Conservation (phyloP, 2,888 invertebrate species). For the Erebia palarica region DNA sequence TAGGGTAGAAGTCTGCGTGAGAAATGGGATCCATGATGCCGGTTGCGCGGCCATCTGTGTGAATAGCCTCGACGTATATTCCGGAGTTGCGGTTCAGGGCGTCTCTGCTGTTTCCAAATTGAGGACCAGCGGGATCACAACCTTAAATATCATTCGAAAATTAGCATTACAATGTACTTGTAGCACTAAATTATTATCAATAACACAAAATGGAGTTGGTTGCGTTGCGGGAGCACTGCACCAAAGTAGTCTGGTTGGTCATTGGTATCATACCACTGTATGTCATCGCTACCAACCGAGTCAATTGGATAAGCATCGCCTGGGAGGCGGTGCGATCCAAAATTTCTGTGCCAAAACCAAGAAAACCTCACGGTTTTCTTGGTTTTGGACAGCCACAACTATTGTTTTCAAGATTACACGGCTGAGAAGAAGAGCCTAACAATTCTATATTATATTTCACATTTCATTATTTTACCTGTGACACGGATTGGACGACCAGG, state of each 20-base stretch:
- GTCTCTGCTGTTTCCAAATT: slow-evolving; percentile 48
- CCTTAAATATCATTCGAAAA: slow-evolving; percentile 42
- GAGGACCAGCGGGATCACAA: slow-evolving; percentile 58
- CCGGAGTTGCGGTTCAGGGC: slow-evolving; percentile 48
- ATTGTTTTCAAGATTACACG: too few relatives aligned
- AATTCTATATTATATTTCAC: neutral
- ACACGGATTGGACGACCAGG: slow-evolving; percentile 53
- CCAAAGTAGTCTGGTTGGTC: too few relatives aligned
- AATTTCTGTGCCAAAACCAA: too few relatives aligned
- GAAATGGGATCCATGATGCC: slow-evolving; percentile 50
- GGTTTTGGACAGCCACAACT: too few relatives aligned
- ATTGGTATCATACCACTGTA: too few relatives aligned
- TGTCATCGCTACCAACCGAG: too few relatives aligned
- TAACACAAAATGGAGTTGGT: too few relatives aligned
- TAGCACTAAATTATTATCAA: too few relatives aligned
- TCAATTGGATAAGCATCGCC: too few relatives aligned
- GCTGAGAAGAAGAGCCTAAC: neutral
- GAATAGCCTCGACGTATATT: slow-evolving; percentile 51
- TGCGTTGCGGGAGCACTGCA: too few relatives aligned
- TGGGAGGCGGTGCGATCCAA: too few relatives aligned
- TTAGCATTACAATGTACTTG: neutral
- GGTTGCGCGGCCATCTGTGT: slow-evolving; percentile 50
- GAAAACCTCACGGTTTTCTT: too few relatives aligned
- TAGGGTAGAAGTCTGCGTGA: slow-evolving; percentile 53
- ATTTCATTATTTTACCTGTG: slow-evolving; percentile 54